These are phyloP conservation scores for Polylopha cassiicola DNA, from an alignment of 2,888 invertebrate species.

Conservation along the genomic window DNA sequence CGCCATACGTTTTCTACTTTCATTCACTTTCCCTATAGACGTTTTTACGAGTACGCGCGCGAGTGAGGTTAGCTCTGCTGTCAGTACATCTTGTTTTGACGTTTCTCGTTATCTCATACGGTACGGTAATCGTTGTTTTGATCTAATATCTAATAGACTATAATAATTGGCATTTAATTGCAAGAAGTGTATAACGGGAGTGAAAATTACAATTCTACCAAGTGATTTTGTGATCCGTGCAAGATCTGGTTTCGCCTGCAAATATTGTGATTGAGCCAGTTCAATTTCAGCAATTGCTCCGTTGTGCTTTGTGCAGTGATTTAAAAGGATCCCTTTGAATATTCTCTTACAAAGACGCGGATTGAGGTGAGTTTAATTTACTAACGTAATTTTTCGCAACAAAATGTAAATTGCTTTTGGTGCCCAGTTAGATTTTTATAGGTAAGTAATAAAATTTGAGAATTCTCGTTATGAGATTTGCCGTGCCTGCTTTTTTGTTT, in stretches of 20 bases:
- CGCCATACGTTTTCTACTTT: constrained; percentile 12
- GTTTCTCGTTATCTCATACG: constrained; percentile 13
- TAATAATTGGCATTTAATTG: too few species aligned
- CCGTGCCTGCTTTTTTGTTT: too few species aligned
- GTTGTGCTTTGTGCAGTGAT: constrained; percentile 19
- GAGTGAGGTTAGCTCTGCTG: constrained; percentile 21
- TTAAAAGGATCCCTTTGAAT: constrained; percentile 10
- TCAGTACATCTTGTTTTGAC: constrained; percentile 21
- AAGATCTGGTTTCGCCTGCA: constrained; percentile 14
- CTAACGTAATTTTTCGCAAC: background rate
- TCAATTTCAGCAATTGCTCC: constrained; percentile 6
- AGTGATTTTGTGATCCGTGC: constrained; percentile 2
- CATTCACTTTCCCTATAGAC: constrained; percentile 19
- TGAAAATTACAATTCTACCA: background rate
- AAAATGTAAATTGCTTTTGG: too few species aligned
- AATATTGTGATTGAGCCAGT: constrained; percentile 8
- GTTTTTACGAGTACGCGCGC: constrained; percentile 19
- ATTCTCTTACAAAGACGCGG: background rate
- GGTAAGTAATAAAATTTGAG: too few species aligned
- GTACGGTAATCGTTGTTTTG: constrained; percentile 17
- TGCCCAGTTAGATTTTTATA: too few species aligned
- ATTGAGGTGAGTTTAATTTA: constrained; percentile 9
- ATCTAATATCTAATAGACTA: constrained; percentile 15
- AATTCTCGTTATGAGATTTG: too few species aligned
- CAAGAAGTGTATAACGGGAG: too few species aligned